Percentiles rank a stretch among this genome's conserved stretches.
These are phyloP conservation scores for Tetragonula carbonaria DNA, from an alignment of 2,888 invertebrate genomes.

Conservation along the genomic window DNA sequence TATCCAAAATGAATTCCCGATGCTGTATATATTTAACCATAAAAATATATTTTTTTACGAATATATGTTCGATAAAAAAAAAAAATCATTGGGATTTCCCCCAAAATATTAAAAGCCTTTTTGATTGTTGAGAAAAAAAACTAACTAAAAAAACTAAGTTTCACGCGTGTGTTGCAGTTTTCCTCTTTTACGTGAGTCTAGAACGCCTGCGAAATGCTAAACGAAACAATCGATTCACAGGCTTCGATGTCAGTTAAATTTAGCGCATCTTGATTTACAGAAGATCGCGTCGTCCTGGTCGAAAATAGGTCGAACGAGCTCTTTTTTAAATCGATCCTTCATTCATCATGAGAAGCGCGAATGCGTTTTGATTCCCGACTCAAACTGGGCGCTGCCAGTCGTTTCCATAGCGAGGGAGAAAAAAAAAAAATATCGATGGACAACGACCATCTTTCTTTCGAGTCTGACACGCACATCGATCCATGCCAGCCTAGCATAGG, in stretches of 20 bases:
- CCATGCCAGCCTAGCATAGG: constrained; percentile 33
- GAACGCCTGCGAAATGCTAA: background rate
- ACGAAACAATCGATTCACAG: background rate
- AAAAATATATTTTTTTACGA: too few species aligned
- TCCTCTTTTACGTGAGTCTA: too few species aligned
- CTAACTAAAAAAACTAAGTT: background rate
- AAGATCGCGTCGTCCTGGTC: background rate
- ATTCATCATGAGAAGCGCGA: constrained; percentile 21
- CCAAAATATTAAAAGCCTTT: too few species aligned
- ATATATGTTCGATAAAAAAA: too few species aligned
- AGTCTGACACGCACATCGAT: constrained; percentile 53
- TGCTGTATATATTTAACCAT: too few species aligned
- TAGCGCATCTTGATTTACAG: background rate
- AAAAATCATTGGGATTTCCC: too few species aligned
- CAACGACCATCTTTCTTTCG: constrained; percentile 48
- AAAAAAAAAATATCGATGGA: constrained; percentile 47
- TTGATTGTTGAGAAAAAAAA: background rate
- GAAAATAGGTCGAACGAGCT: constrained; percentile 30
- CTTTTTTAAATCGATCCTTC: constrained; percentile 35
- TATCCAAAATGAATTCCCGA: too few species aligned
- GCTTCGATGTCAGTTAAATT: background rate
- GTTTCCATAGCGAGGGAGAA: constrained; percentile 35
- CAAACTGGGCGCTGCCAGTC: background rate
- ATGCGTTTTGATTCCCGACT: constrained; percentile 42
- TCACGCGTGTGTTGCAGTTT: background rate